phyloP scores from a whole-genome alignment of 2,888 invertebrate species.

The Didymodactylos carnosus region DNA sequence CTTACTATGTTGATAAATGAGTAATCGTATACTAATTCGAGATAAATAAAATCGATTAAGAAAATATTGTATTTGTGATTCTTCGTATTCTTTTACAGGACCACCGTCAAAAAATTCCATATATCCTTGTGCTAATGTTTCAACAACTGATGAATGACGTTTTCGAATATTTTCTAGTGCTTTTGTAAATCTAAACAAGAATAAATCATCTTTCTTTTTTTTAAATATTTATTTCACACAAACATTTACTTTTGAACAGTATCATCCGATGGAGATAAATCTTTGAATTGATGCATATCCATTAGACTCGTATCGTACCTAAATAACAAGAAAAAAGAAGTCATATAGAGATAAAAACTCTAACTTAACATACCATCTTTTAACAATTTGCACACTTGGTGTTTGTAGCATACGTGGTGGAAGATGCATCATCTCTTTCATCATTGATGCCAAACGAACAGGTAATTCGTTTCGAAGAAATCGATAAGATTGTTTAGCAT shows the following conservation, averaged over 20 bases:
- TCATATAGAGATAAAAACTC: too few relatives aligned
- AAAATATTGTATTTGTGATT: conserved; percentile 58
- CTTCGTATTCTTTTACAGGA: conserved; percentile 44
- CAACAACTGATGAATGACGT: conserved; percentile 84
- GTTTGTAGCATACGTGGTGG: conserved; percentile 74
- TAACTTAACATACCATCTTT: conserved; percentile 50
- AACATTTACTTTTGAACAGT: conserved; percentile 4
- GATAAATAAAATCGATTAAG: conserved; percentile 96
- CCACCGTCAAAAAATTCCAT: conserved; percentile 81
- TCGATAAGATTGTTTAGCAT: conserved; percentile 49
- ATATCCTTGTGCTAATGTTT: conserved; percentile 79
- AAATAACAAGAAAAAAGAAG: too few relatives aligned
- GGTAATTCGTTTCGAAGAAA: conserved; percentile 89
- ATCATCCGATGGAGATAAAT: conserved; percentile 22
- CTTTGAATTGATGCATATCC: conserved; percentile 81
- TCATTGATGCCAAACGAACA: conserved; percentile 87
- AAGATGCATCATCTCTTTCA: conserved; percentile 89
- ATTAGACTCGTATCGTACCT: conserved; percentile 61
- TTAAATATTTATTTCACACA: neutral
- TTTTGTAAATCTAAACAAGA: conserved; percentile 54
- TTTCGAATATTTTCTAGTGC: conserved; percentile 75
- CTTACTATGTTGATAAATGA: conserved; percentile 42
- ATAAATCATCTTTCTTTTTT: neutral
- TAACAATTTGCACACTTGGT: conserved; percentile 77
- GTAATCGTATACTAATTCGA: conserved; percentile 88